phyloP scores from a whole-genome alignment of 2,888 invertebrate genomes.

The Tinea pellionella region DNA sequence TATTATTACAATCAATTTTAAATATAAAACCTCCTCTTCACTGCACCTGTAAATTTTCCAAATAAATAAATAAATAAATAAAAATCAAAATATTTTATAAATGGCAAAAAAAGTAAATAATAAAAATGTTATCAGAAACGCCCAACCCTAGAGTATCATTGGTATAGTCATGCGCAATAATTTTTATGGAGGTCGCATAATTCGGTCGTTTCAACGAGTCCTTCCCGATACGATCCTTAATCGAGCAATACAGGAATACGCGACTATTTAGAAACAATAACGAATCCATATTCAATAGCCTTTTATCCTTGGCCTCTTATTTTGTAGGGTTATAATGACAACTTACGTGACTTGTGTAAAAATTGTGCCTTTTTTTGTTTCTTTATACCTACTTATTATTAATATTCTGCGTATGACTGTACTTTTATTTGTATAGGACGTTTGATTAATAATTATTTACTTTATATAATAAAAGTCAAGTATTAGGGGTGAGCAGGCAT shows the following conservation, averaged over 20 bases:
- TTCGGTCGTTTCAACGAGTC: conserved; percentile 2
- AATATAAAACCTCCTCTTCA: too few species aligned
- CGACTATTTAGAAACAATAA: conserved; percentile 12
- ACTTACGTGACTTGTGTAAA: conserved; percentile 2
- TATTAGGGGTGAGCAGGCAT: too few species aligned
- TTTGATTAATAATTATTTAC: not conserved
- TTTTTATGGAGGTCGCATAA: conserved; percentile 11
- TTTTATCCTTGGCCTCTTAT: not conserved
- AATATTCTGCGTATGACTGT: not conserved
- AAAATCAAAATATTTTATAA: too few species aligned
- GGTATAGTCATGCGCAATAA: conserved; percentile 4
- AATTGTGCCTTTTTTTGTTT: not conserved
- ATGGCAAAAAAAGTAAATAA: not conserved
- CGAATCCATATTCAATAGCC: conserved; percentile 12
- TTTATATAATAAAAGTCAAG: too few species aligned
- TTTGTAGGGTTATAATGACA: not conserved
- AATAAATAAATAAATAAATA: too few species aligned
- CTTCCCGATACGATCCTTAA: not conserved
- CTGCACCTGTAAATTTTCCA: too few species aligned
- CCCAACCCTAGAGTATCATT: not conserved
- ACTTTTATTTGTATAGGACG: not conserved
- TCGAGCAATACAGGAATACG: not conserved
- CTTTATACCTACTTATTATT: not conserved
- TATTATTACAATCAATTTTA: too few species aligned
- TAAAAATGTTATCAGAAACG: not conserved